Evolutionary conservation across 2,888 invertebrate species (phyloP).

Genomic region (Agriopis marginaria): DNA sequence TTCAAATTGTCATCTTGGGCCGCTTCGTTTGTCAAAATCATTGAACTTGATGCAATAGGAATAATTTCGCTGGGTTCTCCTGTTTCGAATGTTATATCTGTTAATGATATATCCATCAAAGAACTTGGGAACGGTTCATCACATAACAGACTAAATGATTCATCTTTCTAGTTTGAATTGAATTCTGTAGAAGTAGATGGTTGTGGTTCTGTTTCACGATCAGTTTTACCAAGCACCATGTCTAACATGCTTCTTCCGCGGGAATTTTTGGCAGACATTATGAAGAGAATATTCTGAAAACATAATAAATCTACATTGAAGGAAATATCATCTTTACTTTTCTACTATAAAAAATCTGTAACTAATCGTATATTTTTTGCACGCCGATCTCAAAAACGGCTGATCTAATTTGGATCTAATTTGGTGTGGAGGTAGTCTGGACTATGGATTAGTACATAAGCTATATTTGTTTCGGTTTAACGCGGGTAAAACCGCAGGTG

Average conservation of each 20-base stretch:
- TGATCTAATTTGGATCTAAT: no score
- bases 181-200: slow-evolving; percentile 7
- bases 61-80: slow-evolving; percentile 9
- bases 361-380: no score
- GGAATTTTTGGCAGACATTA: slow-evolving; percentile 25
- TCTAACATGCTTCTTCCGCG: slow-evolving; percentile 17
- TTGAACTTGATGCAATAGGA: slow-evolving; percentile 3
- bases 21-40: neutral
- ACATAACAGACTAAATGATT: slow-evolving; percentile 13
- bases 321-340: neutral
- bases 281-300: slow-evolving; percentile 21
- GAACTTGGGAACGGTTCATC: slow-evolving; percentile 27
- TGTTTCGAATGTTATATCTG: slow-evolving; percentile 21
- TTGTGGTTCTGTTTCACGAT: slow-evolving; percentile 2
- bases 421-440: no score
- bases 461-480: no score
- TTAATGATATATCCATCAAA: slow-evolving; percentile 22
- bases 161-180: slow-evolving; percentile 2
- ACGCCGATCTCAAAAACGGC: no score
- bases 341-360: neutral
- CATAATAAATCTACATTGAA: slow-evolving; percentile 1
- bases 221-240: slow-evolving; percentile 1
- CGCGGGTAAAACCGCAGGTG: no score
- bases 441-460: no score
- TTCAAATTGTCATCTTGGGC: slow-evolving; percentile 7